Percentiles rank a stretch among this genome's conserved stretches.
These are phyloP conservation scores for Osmerus mordax DNA, from an alignment of 2,113 vertebrate genomes.

Conservation along the genomic window DNA sequence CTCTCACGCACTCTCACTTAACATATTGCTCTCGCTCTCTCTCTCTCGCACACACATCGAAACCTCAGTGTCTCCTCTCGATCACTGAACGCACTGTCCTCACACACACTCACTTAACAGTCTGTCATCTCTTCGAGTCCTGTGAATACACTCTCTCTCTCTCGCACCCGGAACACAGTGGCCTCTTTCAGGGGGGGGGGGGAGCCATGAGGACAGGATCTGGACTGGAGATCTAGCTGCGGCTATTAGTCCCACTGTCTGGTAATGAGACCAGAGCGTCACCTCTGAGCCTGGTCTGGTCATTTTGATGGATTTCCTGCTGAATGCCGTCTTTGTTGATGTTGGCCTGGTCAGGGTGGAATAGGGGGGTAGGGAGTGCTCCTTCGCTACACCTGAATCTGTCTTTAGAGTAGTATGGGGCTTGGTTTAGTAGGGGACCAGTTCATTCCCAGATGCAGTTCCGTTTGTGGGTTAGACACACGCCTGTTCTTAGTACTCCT, in stretches of 20 bases:
- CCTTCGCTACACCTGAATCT: too few species aligned
- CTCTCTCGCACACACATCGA: slow-evolving; percentile 24
- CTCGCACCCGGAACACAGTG: slow-evolving; percentile 45
- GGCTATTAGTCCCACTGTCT: slow-evolving; percentile 51
- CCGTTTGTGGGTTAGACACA: too few species aligned
- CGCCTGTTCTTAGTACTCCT: too few species aligned
- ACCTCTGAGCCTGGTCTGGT: slow-evolving; percentile 24
- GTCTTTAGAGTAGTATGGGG: background rate
- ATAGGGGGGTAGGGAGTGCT: too few species aligned
- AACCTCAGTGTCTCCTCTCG: slow-evolving; percentile 43
- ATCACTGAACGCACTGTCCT: slow-evolving; percentile 40
- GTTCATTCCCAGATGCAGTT: too few species aligned
- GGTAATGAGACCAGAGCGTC: background rate
- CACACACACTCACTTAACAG: slow-evolving; percentile 29
- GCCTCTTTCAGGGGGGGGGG: slow-evolving; percentile 48
- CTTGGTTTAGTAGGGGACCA: slow-evolving; percentile 17
- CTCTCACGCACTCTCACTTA: slow-evolving; percentile 34
- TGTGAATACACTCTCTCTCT: slow-evolving; percentile 40
- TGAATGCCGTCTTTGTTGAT: too few species aligned
- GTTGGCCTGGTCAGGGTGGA: too few species aligned
- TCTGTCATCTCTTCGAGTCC: slow-evolving; percentile 30
- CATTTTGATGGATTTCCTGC: background rate
- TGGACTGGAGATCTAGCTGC: slow-evolving; percentile 47
- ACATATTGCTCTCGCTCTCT: slow-evolving; percentile 56
- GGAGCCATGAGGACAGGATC: slow-evolving; percentile 30